Evolutionary conservation across 2,113 vertebrate genomes (phyloP).

Genomic region (Phyllostomus discolor): DNA sequence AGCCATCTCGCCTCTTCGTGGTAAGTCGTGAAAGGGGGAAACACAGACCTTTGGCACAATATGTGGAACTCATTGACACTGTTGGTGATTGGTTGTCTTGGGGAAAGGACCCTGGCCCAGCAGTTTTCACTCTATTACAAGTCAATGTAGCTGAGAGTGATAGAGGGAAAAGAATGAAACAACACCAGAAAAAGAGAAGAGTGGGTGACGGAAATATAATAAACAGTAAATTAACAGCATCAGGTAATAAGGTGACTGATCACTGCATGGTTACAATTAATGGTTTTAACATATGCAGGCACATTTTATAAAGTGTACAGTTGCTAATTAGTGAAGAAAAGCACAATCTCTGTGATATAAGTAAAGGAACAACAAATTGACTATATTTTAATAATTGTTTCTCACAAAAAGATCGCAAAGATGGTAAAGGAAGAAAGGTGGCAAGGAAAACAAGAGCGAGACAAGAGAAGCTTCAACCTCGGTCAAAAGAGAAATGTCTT

Average conservation of each 20-base stretch:
- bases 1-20: neutral
- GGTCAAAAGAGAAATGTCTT: neutral
- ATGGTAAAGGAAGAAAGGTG: neutral
- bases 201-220: neutral
- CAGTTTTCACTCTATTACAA: neutral
- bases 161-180: neutral
- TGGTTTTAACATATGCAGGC: neutral
- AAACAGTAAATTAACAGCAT: neutral
- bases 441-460: slow-evolving; percentile 15
- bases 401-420: slow-evolving; percentile 23
- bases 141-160: neutral
- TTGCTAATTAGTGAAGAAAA: slow-evolving; percentile 36
- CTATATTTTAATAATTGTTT: slow-evolving; percentile 8
- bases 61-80: neutral
- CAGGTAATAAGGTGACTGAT: neutral
- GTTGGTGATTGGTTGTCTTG: neutral
- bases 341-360: neutral
- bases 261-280: neutral
- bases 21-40: neutral
- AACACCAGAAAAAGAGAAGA: neutral
- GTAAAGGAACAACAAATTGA: neutral
- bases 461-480: slow-evolving; percentile 8
- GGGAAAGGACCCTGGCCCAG: neutral
- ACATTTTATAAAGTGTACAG: neutral
- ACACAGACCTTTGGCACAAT: neutral